These are phyloP conservation scores for Ophioninae sp. DNA, from an alignment of 2,888 invertebrate genomes.

Conservation along the genomic window DNA sequence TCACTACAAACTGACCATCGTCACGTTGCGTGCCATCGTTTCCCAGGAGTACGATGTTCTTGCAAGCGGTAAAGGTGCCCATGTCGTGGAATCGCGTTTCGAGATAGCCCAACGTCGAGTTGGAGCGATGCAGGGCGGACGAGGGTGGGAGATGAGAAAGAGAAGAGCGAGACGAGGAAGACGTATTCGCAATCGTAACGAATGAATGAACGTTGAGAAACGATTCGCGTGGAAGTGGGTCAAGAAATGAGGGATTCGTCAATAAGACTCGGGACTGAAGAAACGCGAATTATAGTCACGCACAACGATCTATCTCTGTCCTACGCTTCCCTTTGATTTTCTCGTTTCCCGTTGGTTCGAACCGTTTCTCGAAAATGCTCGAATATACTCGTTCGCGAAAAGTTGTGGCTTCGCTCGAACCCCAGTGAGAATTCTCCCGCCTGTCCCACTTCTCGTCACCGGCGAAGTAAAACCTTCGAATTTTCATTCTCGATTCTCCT, in stretches of 20 bases:
- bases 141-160: conserved; percentile 41
- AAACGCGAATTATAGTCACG: conserved; percentile 72
- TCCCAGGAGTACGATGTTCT: conserved; percentile 72
- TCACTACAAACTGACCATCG: conserved; percentile 71
- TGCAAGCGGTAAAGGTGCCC: conserved; percentile 74
- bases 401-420: conserved; percentile 16
- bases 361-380: conserved; percentile 49
- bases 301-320: conserved; percentile 67
- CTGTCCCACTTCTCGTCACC: conserved; percentile 35
- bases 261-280: conserved; percentile 65
- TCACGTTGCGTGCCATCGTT: conserved; percentile 63
- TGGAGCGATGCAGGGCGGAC: conserved; percentile 5
- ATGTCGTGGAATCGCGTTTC: conserved; percentile 62
- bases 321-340: conserved; percentile 67
- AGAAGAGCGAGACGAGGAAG: conserved; percentile 57
- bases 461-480: conserved; percentile 28
- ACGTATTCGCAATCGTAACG: conserved; percentile 28
- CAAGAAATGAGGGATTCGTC: conserved; percentile 52
- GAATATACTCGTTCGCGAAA: conserved; percentile 34
- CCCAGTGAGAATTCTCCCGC: conserved; percentile 22
- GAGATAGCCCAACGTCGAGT: conserved; percentile 16
- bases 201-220: conserved; percentile 41
- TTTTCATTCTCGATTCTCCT: conserved; percentile 50
- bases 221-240: conserved; percentile 42
- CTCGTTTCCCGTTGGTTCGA: conserved; percentile 60